phyloP scores from a whole-genome alignment of 2,113 vertebrate genomes.

The Mesitornis unicolor region DNA sequence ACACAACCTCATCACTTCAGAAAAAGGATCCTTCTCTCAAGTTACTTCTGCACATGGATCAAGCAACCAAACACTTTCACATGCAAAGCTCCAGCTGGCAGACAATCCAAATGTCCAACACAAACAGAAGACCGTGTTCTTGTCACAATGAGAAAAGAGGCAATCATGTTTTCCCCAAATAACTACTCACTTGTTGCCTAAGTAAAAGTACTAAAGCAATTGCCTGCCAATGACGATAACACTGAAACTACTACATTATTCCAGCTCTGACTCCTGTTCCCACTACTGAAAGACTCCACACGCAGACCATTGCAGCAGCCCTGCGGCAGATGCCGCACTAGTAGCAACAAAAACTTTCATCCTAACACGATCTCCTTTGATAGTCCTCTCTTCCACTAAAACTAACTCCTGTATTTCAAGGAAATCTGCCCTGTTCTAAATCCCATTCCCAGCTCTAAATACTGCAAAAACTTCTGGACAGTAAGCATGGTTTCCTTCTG shows the following conservation, averaged over 20 bases:
- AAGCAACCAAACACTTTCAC: background rate
- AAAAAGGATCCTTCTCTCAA: background rate
- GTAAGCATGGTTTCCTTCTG: background rate
- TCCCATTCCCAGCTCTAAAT: background rate
- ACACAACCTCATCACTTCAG: background rate
- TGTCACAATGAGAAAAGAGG: background rate
- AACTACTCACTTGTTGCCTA: background rate
- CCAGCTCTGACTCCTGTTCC: background rate
- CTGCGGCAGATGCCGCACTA: background rate
- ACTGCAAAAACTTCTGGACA: background rate
- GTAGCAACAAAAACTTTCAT: background rate
- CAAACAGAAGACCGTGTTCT: background rate
- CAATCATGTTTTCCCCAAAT: background rate
- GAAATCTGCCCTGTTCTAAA: background rate
- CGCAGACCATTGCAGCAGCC: fast-evolving
- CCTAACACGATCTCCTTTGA: background rate
- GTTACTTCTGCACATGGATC: background rate
- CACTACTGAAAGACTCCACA: background rate
- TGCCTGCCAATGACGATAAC: background rate
- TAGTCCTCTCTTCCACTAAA: background rate
- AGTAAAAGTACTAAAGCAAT: background rate
- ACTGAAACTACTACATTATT: background rate
- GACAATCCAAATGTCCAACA: background rate
- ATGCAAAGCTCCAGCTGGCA: background rate
- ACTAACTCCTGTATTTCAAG: background rate